Evolutionary conservation across 2,888 invertebrate genomes (phyloP), one percentile per base, ranked within the genome.

Genomic region (Meganola albula): DNA sequence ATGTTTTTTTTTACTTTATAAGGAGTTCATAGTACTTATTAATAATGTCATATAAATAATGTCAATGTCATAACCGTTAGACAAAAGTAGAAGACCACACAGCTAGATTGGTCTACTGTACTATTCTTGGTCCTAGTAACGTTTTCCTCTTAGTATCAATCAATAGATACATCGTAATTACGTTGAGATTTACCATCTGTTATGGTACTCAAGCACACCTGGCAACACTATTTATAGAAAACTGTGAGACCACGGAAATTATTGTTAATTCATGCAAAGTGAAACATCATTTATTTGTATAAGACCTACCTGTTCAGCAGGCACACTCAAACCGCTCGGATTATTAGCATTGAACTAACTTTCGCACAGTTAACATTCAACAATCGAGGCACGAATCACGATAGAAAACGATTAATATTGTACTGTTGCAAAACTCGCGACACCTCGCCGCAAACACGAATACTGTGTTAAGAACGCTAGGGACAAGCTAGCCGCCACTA

Each of bases 401-500:
- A 21, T 44, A 42, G 24, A 42, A 40, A 43, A 45, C 48, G 28
- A 46, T 42, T 43, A 44, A 24, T 47, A 31, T 36, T 39, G 34
- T 38, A 49, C 44, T 41, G 41, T 53, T 53, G 53, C 53, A 41
- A 35, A 45, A 50, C 39, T 47, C 29, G 31, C 46, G 47, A 39
- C 41, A 43, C 36, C 37, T 40, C 47, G 37, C 37, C 33, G 38
- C 34, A 34, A n/a, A 44, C 54, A 51, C 53, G 38, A 50, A 47
- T 48, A 55, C 52, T 56, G 60, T 48, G 47, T 40, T 46, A 40
- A 45, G 47, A 46, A 44, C 53, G 52, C 47, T 28, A 47, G 44
- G 54, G 53, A 49, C 50, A 53, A 27, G 45, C 48, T 51, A 54
- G 68, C 73, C 67, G 67, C 73, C 74, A 78, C 80, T 80, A 80